Evolutionary conservation across 2,113 vertebrate species (phyloP), one percentile per base, ranked within the genome.

Genomic region (Lepidothrix coronata): DNA sequence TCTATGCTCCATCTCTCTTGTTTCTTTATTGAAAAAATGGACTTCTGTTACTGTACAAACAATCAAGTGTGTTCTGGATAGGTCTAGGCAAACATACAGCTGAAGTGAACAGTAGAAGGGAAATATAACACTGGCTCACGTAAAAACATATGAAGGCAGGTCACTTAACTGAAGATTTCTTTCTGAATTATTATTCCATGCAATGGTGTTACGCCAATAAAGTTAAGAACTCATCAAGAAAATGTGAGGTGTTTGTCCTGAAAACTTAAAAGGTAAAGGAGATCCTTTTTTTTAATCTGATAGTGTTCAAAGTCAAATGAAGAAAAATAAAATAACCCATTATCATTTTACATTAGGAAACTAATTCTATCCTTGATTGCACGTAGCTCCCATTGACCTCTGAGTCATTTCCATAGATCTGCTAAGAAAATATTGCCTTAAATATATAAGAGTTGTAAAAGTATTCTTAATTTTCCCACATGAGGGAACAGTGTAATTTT

Each of bases 31-130:
- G 55, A 44, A 68, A 76, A 94, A 91, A 84, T n/a, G 48, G 41
- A 79, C 70, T 92, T 92, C 48, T 81, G 35, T 93, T 95, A 92
- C 84, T 93, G 62, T 89, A 79, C 83, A 97, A 97, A 95, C 46
- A 95, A 55, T 80, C 2, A 2, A 73, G 27, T 8, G 1, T 92
- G 48, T 94, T 90, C 85, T 92, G 78, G 22, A 46, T 82, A 54
- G 39, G 30, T 82, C 62, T 89, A 66, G 81, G 58, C 57, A 96
- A 97, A 94, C 55, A 75, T 28, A 65, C 9, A 67, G 27, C 48
- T 81, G 62, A 94, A 86, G 31, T 55, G 57, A 82, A 74, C n/a
- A 84, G 57, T 49, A 43, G n/a, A 94, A 93, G 41, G 21, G 51
- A 83, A 91, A 84, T 39, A 9, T 72, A 89, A 82, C 61, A 82